Base-by-base conservation (phyloP, 2,797 vertebrate genomes). In the Eulemur mongoz region DNA sequence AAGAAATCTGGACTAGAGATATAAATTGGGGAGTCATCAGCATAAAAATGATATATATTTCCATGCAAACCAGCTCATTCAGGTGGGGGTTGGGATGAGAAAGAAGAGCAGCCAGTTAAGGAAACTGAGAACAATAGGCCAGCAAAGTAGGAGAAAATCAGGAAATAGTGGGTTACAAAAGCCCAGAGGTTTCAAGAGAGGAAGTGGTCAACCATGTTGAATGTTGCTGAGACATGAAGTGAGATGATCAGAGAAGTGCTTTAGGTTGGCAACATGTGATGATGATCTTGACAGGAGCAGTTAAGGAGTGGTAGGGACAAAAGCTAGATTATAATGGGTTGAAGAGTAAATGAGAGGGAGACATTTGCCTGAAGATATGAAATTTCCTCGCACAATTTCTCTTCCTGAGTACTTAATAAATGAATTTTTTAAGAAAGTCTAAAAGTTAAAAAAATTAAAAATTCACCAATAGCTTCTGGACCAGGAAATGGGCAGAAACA, bases 171-270 rank as follows among this genome's bases (percentile, higher is more conserved):
- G n/a, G 9, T 87, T 94, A 45, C 73, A 82, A 38, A 96, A 90
- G 63, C 45, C n/a, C n/a, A 57, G 48, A 75, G 30, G 13, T 93
- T 96, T 94, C 92, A 94, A 18, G 52, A 96, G 48, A 89, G 95
- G 93, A 97, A 91, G 91, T 89, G 78, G 89, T 86, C 20, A 50
- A 0, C 63, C 23, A 0, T 59, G 38, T 32, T 96, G n/a, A 90
- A 4, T 82, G 84, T 94, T 93, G n/a, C 93, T 86, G 57, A 72
- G 27, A 83, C 6, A 9, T 10, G n/a, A 87, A 93, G 52, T 48
- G 89, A 84, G 65, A 27, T 63, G n/a, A 72, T 20, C 61, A 89
- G 95, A 88, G 54, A 69, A 75, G 35, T 61, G 38, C 72, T 61
- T 83, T 88, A 63, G 54, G 59, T 57, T 43, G 9, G 40, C 48